Conservation (phyloP, 2,888 invertebrate genomes). For the Trachelus troglodyta region DNA sequence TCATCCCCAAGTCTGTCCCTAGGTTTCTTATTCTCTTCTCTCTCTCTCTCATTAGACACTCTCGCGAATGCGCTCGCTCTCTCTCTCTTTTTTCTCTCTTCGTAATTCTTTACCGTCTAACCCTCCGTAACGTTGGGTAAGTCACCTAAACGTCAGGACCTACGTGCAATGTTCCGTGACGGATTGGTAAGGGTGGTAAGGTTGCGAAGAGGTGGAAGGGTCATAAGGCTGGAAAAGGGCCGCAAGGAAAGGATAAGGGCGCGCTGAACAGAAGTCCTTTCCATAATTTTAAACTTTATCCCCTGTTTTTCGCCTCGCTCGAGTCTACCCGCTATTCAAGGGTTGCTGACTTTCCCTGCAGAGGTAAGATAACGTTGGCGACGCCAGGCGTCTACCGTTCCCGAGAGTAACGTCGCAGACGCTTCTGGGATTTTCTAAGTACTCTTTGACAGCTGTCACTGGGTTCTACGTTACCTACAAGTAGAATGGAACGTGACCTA, state of each 20-base stretch:
- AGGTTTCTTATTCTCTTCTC: conserved; percentile 9
- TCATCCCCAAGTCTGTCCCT: conserved; percentile 21
- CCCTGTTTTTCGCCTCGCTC: not conserved
- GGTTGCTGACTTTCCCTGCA: not conserved
- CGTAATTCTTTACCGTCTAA: conserved; percentile 7
- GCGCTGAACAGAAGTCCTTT: not conserved
- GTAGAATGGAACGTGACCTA: not conserved
- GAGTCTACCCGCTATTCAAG: not conserved
- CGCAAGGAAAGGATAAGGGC: not conserved
- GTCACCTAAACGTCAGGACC: conserved; percentile 1
- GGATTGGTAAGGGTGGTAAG: not conserved
- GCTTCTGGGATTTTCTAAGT: not conserved
- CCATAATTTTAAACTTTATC: not conserved
- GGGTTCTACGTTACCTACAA: not conserved
- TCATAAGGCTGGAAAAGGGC: not conserved
- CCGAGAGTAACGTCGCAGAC: not conserved
- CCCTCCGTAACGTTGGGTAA: conserved; percentile 28
- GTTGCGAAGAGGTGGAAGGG: not conserved
- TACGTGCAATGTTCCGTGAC: conserved; percentile 4
- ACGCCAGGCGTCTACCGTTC: not conserved
- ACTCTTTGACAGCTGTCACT: not conserved
- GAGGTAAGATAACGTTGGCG: not conserved
- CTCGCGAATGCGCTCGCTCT: not conserved
- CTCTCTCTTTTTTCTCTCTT: conserved; percentile 24
- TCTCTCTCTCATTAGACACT: conserved; percentile 1